These are phyloP conservation scores for Troides oblongomaculatus DNA, from an alignment of 2,888 invertebrate genomes.

Conservation along the genomic window DNA sequence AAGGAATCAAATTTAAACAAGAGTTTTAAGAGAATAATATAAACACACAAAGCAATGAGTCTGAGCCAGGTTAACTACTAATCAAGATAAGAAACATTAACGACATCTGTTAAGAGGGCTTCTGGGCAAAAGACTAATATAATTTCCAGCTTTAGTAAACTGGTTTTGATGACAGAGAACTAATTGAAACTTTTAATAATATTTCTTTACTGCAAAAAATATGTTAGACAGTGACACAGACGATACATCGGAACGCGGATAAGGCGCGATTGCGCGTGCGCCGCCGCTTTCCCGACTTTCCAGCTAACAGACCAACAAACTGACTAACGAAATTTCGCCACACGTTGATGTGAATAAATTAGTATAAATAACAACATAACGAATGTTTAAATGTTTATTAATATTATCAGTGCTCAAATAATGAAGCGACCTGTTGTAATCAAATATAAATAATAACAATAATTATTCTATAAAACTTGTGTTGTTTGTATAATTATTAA, in stretches of 20 bases:
- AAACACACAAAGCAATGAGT: not conserved
- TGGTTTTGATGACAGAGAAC: not conserved
- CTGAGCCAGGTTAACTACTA: not conserved
- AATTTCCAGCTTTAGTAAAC: too few species aligned
- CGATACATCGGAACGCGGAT: constrained; percentile 65
- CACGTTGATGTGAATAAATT: constrained; percentile 6
- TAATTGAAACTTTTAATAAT: not conserved
- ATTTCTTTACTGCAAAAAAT: constrained; percentile 7
- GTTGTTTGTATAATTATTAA: too few species aligned
- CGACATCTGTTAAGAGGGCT: not conserved
- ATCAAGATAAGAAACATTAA: not conserved
- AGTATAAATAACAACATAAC: constrained; percentile 3
- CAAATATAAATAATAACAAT: too few species aligned
- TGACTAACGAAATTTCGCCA: constrained; percentile 35
- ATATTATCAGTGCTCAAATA: not conserved
- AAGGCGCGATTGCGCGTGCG: constrained; percentile 49
- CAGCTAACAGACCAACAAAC: constrained; percentile 46
- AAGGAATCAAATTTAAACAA: not conserved
- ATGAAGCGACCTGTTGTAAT: not conserved
- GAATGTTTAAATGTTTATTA: not conserved
- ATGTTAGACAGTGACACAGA: constrained; percentile 33
- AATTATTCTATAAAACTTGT: too few species aligned
- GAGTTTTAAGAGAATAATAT: not conserved
- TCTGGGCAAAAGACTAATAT: not conserved
- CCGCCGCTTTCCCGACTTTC: constrained; percentile 71